Evolutionary conservation across 2,888 invertebrate genomes (phyloP).

Genomic region (Atrina japonica): DNA sequence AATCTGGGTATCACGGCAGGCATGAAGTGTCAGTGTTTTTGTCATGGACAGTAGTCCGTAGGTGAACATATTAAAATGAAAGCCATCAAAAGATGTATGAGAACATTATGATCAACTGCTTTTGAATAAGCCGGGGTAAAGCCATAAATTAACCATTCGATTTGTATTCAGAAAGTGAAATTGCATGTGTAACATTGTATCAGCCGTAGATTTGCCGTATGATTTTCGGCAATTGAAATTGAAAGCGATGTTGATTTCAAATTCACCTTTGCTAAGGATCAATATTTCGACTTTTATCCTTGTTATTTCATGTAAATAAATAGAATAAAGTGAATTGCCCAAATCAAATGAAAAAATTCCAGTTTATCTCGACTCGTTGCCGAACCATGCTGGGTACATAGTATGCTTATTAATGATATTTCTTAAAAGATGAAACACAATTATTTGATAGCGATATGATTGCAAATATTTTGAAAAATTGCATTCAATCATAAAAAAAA

Average conservation of each 20-base stretch:
- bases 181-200: conserved; percentile 35
- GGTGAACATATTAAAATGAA: too few species aligned
- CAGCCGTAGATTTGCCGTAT: conserved; percentile 22
- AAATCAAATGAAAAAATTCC: conserved; percentile 21
- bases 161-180: conserved; percentile 38
- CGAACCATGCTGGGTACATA: conserved; percentile 17
- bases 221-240: conserved; percentile 26
- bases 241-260: background rate
- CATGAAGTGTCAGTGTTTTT: conserved; percentile 14
- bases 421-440: too few species aligned
- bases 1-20: background rate
- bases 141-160: conserved; percentile 30
- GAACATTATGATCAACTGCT: conserved; percentile 17
- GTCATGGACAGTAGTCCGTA: conserved; percentile 4
- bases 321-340: conserved; percentile 21
- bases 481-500: too few species aligned
- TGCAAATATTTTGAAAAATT: too few species aligned
- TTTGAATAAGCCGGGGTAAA: conserved; percentile 28
- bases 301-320: conserved; percentile 21
- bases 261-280: too few species aligned
- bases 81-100: background rate
- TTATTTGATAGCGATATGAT: too few species aligned
- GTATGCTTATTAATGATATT: conserved; percentile 20
- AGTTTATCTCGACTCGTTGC: conserved; percentile 12
- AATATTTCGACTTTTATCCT: background rate